phyloP scores from a whole-genome alignment of 2,888 invertebrate genomes.

The Spicauda simplicius region DNA sequence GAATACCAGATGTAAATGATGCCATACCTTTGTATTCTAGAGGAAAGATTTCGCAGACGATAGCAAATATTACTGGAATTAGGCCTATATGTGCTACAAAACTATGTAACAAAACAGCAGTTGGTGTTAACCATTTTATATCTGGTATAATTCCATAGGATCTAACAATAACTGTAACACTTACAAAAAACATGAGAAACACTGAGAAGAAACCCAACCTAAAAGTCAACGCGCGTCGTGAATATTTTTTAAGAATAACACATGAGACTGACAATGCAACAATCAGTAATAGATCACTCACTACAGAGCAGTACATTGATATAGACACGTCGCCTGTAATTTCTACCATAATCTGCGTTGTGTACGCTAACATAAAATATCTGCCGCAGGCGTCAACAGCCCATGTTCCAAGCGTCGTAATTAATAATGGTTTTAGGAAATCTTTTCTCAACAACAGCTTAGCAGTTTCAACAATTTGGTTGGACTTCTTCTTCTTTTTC shows the following conservation, averaged over 20 bases:
- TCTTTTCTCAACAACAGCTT: slow-evolving; percentile 47
- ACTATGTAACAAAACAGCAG: slow-evolving; percentile 48
- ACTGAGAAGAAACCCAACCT: slow-evolving; percentile 47
- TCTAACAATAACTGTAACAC: slow-evolving; percentile 48
- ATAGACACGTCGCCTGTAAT: slow-evolving; percentile 48
- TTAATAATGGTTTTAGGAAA: slow-evolving; percentile 50
- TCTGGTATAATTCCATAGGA: slow-evolving; percentile 12
- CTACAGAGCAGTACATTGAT: slow-evolving; percentile 52
- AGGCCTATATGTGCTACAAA: slow-evolving; percentile 51
- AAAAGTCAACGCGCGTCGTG: slow-evolving; percentile 52
- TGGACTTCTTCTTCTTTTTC: slow-evolving; percentile 1
- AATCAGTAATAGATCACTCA: slow-evolving; percentile 49
- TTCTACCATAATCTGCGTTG: slow-evolving; percentile 52
- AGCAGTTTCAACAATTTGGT: slow-evolving; percentile 23
- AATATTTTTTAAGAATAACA: slow-evolving; percentile 47
- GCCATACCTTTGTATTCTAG: slow-evolving; percentile 49
- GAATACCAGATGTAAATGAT: slow-evolving; percentile 45
- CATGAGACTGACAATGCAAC: slow-evolving; percentile 48
- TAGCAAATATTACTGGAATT: slow-evolving; percentile 48
- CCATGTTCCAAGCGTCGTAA: slow-evolving; percentile 48
- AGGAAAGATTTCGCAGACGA: slow-evolving; percentile 53
- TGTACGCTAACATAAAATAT: slow-evolving; percentile 52
- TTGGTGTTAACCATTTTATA: slow-evolving; percentile 40
- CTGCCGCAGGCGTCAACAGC: slow-evolving; percentile 53
- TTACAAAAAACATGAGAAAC: slow-evolving; percentile 49